Evolutionary conservation across 2,888 invertebrate genomes (phyloP), one percentile per base, ranked within the genome.

Genomic region (Euspilapteryx auroguttella): DNA sequence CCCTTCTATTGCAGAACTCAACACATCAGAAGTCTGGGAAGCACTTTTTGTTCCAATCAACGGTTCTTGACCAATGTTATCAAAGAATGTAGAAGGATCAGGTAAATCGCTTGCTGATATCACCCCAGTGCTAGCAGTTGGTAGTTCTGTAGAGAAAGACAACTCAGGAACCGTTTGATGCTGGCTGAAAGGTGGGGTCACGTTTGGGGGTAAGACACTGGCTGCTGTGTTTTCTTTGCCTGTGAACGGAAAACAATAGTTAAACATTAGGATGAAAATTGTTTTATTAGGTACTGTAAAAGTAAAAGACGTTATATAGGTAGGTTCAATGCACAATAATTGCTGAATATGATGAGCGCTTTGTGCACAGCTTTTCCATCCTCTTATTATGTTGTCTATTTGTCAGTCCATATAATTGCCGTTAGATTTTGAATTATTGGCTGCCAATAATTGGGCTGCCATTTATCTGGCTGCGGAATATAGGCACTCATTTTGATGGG

Each of bases 21-120:
- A 36, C 4, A 58, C 37, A 17, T 47, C 43, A 0, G 64, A 49
- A 21, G 45, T 49, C 1, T 49, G 35, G n/a, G 56, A 40, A 14
- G 41, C 45, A 38, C 45, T 61, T 42, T 62, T 63, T 4, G 29
- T 9, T 1, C 51, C 55, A 25, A 69, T 50, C 28, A 49, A 53
- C 4, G 64, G 55, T 36, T 68, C 69, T 4, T 75, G 66, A 0
- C 66, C 73, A 21, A 77, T 73, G 4, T 59, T 75, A 28, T 77
- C 76, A 32, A 77, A 77, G 42, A 77, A 77, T 1, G 71, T 76
- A 1, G 76, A 71, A 0, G 77, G 77, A 34, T 76, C 75, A 1
- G 77, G 77, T 9, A 77, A 42, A 33, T 58, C 65, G 0, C 58
- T 41, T 0, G 71, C 68, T 9, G 68, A 68, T 6, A 73, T 40